Conservation (phyloP, 2,888 invertebrate species). For the Ernsta delagoae region DNA sequence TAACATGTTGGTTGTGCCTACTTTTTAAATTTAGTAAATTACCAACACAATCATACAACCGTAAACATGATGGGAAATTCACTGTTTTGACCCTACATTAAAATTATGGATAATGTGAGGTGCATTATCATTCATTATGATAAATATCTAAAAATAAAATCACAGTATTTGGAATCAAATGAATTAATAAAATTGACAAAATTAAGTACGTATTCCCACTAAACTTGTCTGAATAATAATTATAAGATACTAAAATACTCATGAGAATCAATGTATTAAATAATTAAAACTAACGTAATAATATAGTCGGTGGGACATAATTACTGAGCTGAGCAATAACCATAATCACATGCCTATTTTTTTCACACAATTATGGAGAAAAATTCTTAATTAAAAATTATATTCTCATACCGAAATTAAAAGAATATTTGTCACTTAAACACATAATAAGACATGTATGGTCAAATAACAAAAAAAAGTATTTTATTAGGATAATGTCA, state of each 20-base stretch:
- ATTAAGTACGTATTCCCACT: not conserved
- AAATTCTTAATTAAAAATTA: not conserved
- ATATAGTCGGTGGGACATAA: not conserved
- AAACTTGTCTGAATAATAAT: not conserved
- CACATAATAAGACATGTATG: not conserved
- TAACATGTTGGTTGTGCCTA: not conserved
- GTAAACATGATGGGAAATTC: constrained; percentile 13
- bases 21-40: not conserved
- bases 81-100: not conserved
- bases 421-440: not conserved
- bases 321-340: not conserved
- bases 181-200: not conserved
- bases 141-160: not conserved
- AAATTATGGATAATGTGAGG: not conserved
- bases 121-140: not conserved
- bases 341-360: not conserved
- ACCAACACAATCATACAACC: constrained; percentile 20
- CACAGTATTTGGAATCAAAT: not conserved
- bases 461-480: constrained; percentile 1
- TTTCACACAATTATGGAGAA: constrained; percentile 3
- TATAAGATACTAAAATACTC: too few relatives aligned
- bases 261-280: too few relatives aligned
- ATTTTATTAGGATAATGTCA: not conserved
- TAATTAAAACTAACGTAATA: not conserved
- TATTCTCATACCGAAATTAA: not conserved